Base-by-base conservation (phyloP, 2,888 invertebrate species). In the Augiades crinisus region DNA sequence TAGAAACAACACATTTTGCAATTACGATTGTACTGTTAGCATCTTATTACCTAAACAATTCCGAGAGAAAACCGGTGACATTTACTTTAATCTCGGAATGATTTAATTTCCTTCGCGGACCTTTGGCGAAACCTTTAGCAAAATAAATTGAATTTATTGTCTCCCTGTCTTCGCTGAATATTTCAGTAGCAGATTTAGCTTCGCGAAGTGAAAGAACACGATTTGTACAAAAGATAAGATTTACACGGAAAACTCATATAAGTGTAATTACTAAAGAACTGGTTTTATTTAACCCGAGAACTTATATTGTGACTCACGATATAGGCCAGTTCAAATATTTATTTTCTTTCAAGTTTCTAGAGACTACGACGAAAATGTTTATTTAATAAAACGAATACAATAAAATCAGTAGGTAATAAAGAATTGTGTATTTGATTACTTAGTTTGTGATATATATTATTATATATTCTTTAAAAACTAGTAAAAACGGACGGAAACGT, bases 121-220 rank as follows among this genome's bases (percentile, higher is more conserved):
- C 50, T 50, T 50, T 44, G 44, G 22, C 33, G 33, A 44, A 33
- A n/a, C n/a, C n/a, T n/a, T 50, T 19, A 43, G 43, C 43, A 50
- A 50, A 44, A 50, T 50, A 50, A 50, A 43, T 50, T 50, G 50
- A 50, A 50, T 50, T 50, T 50, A 50, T 50, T 50, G 50, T 50
- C 50, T 50, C 50, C 34, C 34, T 50, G 50, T 50, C 50, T 41
- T 43, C 50, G 50, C 33, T 50, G 50, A 50, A 50, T 43, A 50
- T 50, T 50, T 43, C 36, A 50, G 50, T 43, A 50, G 50, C 50
- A 50, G 50, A 50, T 50, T 50, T 50, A 50, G 24, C 41, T 50
- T 50, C 6, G 16, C 22, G 34, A 34, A 41, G 31, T 49, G 41
- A 50, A 41, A 50, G 40, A 36, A 43, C 40, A 50, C 27, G 41